Evolutionary conservation across 1,140 invertebrate species (phyloP).

Genomic region (Globodera rostochiensis): DNA sequence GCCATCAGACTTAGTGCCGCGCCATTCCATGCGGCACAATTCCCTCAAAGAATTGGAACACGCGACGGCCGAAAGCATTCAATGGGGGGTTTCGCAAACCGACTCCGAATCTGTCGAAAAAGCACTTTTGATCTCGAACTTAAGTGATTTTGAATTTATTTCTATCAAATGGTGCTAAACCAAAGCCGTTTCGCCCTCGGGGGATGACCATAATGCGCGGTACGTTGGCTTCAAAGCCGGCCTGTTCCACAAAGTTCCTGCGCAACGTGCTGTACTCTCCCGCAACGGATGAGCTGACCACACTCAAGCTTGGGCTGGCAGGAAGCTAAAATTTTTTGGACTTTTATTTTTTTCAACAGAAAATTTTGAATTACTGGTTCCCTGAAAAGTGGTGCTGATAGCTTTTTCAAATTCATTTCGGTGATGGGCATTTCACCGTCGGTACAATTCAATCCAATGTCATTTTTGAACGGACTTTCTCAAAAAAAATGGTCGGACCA

Average conservation of each 20-base stretch:
- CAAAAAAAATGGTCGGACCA: too few relatives aligned
- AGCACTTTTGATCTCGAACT: slow-evolving; percentile 5
- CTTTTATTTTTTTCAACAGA: not conserved
- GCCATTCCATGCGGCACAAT: slow-evolving; percentile 95
- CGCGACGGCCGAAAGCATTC: slow-evolving; percentile 73
- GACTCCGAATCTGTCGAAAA: slow-evolving; percentile 16
- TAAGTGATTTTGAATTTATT: slow-evolving; percentile 21
- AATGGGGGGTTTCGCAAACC: slow-evolving; percentile 11
- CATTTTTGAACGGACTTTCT: too few relatives aligned
- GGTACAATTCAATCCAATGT: too few relatives aligned
- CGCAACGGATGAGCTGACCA: slow-evolving; percentile 63
- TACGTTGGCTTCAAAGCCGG: slow-evolving; percentile 69
- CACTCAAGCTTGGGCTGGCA: slow-evolving; percentile 44
- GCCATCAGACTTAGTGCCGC: slow-evolving; percentile 86
- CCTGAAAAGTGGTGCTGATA: slow-evolving; percentile 43
- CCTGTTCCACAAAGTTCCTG: slow-evolving; percentile 41
- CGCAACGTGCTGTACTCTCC: slow-evolving; percentile 63
- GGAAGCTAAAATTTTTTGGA: slow-evolving; percentile 33
- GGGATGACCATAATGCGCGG: slow-evolving; percentile 88
- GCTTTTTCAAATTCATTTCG: too few relatives aligned
- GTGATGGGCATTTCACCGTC: too few relatives aligned
- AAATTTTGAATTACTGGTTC: not conserved
- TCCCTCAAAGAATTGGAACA: slow-evolving; percentile 95
- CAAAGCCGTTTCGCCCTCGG: slow-evolving; percentile 90
- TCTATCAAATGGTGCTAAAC: slow-evolving; percentile 76